Base-by-base conservation (phyloP, 2,888 invertebrate genomes). In the Iphiclides podalirius region DNA sequence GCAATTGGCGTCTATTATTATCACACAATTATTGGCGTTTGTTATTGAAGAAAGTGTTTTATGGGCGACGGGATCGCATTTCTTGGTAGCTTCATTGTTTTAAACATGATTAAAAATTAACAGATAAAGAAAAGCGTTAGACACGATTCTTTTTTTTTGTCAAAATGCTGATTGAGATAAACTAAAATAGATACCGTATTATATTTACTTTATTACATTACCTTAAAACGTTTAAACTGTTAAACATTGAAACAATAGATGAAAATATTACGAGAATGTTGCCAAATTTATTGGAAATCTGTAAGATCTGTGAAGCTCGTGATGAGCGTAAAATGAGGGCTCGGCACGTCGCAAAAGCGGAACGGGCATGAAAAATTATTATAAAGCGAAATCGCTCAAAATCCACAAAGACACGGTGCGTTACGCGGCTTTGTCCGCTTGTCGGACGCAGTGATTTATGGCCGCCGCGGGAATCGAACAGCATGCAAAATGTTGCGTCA, bases 401-500 rank as follows among this genome's bases (percentile, higher is more conserved):
- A 83, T 82, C 82, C 79, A 81, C 81, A 78, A 74, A 79, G 86
- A 83, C 84, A 85, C 79, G 87, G 76, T 77, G 81, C 78, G 84
- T 87, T 85, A 84, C 77, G 69, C 82, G 79, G 83, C 85, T 84
- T 86, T 87, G 85, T 86, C 68, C 79, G 80, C 73, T 66, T 85
- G 86, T 84, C 87, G 67, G 61, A 54, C 58, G 57, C 28, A 55
- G 67, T 83, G 86, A 85, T 85, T 82, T 74, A 86, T 82, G 58
- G 65, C 61, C 67, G 63, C 64, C 55, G 54, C 70, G 68, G 72
- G 72, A 72, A 67, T 74, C 74, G 75, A 73, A 73, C 73, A 64
- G 67, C 82, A 76, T 83, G 83, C 85, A 82, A 82, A 84, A 79
- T 76, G 85, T 84, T 83, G 77, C 84, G 84, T 85, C 86, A 84